These are phyloP conservation scores for Anguilla pacifica DNA, from an alignment of 2,797 vertebrate species.

Conservation along the genomic window DNA sequence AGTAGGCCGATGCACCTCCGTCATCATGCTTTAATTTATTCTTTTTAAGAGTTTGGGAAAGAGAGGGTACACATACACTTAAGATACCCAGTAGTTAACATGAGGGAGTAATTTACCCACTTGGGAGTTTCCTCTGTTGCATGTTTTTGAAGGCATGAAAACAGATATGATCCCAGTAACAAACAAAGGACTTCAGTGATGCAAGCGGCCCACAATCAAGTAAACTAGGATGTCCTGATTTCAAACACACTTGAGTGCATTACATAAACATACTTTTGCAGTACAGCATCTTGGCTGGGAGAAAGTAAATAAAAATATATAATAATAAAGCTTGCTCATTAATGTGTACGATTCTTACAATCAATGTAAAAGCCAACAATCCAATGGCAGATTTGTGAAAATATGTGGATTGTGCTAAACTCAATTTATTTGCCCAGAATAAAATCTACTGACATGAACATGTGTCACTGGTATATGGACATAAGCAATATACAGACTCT, in stretches of 20 bases:
- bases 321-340: background rate
- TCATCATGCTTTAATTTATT: background rate
- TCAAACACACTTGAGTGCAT: background rate
- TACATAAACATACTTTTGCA: background rate
- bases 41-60: slow-evolving; percentile 12
- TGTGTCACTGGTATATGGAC: background rate
- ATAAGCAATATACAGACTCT: background rate
- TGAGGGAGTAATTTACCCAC: background rate
- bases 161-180: background rate
- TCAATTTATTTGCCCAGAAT: background rate
- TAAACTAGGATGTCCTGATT: background rate
- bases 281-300: background rate
- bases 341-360: background rate
- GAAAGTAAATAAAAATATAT: background rate
- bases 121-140: background rate
- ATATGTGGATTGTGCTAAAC: background rate
- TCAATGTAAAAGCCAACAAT: background rate
- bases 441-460: background rate
- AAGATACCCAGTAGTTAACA: background rate
- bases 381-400: background rate
- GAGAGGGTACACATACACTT: background rate
- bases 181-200: background rate
- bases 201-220: background rate
- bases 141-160: background rate
- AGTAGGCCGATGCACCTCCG: background rate